These are phyloP conservation scores for Cassiopea andromeda DNA, from an alignment of 30 jellyfish, hydroid and myxozoan genomes.

Conservation along the genomic window DNA sequence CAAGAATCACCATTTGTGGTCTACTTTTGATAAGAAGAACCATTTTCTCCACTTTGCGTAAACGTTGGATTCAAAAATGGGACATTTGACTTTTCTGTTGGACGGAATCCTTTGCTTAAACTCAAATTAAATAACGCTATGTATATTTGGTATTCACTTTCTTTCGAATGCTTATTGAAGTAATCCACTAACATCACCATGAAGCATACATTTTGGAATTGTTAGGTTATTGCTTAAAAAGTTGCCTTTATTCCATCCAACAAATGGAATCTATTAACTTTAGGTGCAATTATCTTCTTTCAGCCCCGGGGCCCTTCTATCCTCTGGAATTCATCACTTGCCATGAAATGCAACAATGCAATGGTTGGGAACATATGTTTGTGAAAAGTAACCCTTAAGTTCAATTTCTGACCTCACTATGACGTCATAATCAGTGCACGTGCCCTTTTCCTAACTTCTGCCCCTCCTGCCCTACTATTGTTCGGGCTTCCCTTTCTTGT, in stretches of 20 bases:
- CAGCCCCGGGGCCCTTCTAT: too few relatives aligned
- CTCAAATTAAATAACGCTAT: constrained; percentile 3
- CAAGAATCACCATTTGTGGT: background rate
- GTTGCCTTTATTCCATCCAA: background rate
- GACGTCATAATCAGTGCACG: too few relatives aligned
- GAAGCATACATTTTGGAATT: background rate
- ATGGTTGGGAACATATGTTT: too few relatives aligned
- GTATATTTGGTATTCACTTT: constrained; percentile 5
- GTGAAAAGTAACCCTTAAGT: too few relatives aligned
- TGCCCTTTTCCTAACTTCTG: too few relatives aligned
- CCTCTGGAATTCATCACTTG: too few relatives aligned
- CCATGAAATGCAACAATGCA: too few relatives aligned
- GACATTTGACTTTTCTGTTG: constrained; percentile 15
- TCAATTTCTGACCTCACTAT: too few relatives aligned
- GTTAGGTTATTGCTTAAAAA: background rate
- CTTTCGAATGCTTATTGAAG: background rate
- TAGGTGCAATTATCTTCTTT: background rate
- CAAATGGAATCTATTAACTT: background rate
- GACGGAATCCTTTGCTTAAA: constrained; percentile 14
- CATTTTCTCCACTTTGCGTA: background rate
- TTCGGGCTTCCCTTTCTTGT: too few relatives aligned
- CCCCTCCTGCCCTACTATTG: too few relatives aligned
- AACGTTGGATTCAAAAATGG: constrained; percentile 1
- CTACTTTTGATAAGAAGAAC: background rate
- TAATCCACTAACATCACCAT: background rate